Evolutionary conservation across 2,113 vertebrate genomes (phyloP).

Genomic region (Azemiops feae): DNA sequence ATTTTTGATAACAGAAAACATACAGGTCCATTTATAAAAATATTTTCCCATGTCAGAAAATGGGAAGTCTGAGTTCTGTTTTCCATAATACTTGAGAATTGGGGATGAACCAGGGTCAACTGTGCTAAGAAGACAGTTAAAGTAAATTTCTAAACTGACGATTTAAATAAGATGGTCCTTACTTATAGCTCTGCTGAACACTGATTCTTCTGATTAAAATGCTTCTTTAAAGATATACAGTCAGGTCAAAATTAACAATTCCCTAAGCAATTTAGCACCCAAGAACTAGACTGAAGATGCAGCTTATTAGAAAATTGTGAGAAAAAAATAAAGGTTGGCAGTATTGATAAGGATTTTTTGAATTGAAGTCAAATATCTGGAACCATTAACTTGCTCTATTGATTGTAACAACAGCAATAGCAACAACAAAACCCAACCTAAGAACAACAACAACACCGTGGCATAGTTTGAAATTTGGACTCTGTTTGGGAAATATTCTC

Average conservation of each 20-base stretch:
- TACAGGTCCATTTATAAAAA: background rate
- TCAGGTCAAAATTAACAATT: background rate
- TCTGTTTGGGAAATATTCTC: background rate
- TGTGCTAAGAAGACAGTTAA: background rate
- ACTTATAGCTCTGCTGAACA: background rate
- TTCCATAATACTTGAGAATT: background rate
- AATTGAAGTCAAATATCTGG: background rate
- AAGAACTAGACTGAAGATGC: background rate
- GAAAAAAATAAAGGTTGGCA: background rate
- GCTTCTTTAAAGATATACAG: background rate
- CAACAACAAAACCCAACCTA: background rate
- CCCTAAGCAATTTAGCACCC: background rate
- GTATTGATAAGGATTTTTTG: background rate
- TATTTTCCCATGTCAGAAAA: background rate
- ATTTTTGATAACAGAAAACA: background rate
- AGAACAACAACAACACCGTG: no score
- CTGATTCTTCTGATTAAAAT: background rate
- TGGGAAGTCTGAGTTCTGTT: background rate
- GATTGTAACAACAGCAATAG: background rate
- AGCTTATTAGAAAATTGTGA: background rate
- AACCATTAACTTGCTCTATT: background rate
- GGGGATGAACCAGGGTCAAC: background rate
- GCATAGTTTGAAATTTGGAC: background rate
- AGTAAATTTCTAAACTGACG: background rate
- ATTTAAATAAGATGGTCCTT: background rate